Percentiles rank a stretch among this genome's conserved stretches.
phyloP scores from a whole-genome alignment of 2,113 vertebrate genomes.

The Otus sunia region DNA sequence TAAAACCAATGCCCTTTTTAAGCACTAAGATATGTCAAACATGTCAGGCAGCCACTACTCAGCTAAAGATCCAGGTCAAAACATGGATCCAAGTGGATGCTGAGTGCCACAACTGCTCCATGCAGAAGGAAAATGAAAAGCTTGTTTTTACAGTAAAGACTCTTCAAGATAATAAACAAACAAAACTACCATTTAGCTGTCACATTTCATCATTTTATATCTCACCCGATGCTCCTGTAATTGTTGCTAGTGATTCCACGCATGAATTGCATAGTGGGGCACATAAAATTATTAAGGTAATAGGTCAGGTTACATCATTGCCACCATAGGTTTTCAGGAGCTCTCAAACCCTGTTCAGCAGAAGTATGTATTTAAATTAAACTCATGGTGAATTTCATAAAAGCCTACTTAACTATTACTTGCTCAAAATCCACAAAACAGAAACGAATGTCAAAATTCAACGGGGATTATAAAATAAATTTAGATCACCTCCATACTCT shows the following conservation, averaged over 20 bases:
- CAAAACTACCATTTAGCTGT: constrained; percentile 40
- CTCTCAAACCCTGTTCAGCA: neutral
- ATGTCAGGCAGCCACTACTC: constrained; percentile 46
- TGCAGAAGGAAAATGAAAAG: constrained; percentile 55
- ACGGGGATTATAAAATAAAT: neutral
- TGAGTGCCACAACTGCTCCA: constrained; percentile 45
- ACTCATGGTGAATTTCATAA: neutral
- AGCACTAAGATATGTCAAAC: constrained; percentile 49
- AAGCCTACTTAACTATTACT: neutral
- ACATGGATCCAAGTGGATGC: constrained; percentile 46
- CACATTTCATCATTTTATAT: neutral
- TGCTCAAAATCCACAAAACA: neutral
- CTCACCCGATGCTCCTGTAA: neutral
- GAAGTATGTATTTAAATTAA: neutral
- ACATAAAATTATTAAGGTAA: constrained; percentile 23
- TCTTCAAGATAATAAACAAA: constrained; percentile 30
- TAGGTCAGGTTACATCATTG: constrained; percentile 20
- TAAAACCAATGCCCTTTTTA: constrained; percentile 62
- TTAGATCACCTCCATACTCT: neutral
- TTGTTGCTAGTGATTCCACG: neutral
- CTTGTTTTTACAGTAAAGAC: constrained; percentile 38
- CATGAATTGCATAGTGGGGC: neutral
- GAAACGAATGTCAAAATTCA: neutral
- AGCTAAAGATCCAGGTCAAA: constrained; percentile 61
- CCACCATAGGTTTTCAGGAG: neutral